phyloP scores from a whole-genome alignment of 2,113 vertebrate species.

The Ariopsis seemanni region DNA sequence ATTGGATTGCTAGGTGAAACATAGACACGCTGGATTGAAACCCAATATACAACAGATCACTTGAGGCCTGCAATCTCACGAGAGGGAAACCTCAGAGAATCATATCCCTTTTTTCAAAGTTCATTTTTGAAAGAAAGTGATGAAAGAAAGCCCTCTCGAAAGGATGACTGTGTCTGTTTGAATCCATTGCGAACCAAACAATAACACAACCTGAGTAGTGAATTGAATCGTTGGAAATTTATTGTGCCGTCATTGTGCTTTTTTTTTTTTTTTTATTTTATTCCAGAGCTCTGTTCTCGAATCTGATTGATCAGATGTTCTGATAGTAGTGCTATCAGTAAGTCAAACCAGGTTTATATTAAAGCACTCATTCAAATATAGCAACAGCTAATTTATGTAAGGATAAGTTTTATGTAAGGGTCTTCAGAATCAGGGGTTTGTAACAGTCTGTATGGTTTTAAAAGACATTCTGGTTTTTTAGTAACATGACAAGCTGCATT shows the following conservation, averaged over 20 bases:
- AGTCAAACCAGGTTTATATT: neutral
- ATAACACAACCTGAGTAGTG: neutral
- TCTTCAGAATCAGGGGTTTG: no score
- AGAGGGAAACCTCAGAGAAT: neutral
- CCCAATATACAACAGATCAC: constrained; percentile 28
- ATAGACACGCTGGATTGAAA: neutral
- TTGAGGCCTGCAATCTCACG: constrained; percentile 16
- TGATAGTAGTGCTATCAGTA: neutral
- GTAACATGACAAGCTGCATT: neutral
- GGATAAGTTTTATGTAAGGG: neutral
- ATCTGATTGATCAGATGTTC: neutral
- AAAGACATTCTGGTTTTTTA: neutral
- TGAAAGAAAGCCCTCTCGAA: neutral
- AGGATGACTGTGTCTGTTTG: neutral
- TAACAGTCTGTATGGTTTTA: no score
- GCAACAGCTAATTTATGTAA: neutral
- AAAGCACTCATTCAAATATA: neutral
- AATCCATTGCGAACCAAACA: neutral
- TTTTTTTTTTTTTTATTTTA: neutral
- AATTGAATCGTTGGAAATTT: neutral
- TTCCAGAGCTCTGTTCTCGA: neutral
- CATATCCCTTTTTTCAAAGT: neutral
- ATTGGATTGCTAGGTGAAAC: constrained; percentile 28
- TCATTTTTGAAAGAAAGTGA: neutral
- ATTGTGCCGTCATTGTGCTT: neutral